A percentile compares a stretch with the other conserved stretches of the same genome.
These are phyloP conservation scores for Scomber scombrus DNA, from an alignment of 2,113 vertebrate species.

Conservation along the genomic window DNA sequence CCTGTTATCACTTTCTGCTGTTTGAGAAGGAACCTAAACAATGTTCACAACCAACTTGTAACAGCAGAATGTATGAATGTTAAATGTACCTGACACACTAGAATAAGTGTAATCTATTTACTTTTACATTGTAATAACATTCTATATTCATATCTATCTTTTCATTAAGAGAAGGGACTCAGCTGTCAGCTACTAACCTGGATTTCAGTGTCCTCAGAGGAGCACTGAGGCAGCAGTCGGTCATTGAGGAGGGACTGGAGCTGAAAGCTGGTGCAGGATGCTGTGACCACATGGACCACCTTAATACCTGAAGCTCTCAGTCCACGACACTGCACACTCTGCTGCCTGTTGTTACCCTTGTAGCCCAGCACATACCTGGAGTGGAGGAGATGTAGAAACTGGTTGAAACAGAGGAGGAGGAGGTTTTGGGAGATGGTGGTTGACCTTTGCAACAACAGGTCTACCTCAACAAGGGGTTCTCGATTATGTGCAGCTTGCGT, in stretches of 20 bases:
- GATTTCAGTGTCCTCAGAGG: conserved; percentile 86
- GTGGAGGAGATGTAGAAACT: neutral
- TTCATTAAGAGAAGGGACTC: neutral
- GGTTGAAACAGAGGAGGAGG: neutral
- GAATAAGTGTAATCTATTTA: too few species aligned
- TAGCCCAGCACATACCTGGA: conserved; percentile 93
- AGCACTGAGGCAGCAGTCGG: conserved; percentile 85
- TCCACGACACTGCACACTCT: conserved; percentile 86
- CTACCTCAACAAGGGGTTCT: conserved; percentile 89
- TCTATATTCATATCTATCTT: neutral
- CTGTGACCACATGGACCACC: conserved; percentile 90
- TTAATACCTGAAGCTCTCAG: conserved; percentile 79
- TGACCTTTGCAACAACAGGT: neutral
- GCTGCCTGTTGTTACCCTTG: conserved; percentile 87
- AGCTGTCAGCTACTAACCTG: conserved; percentile 83
- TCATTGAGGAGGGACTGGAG: conserved; percentile 89
- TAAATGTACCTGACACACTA: too few species aligned
- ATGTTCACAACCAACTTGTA: too few species aligned
- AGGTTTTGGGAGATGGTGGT: neutral
- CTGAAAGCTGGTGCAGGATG: conserved; percentile 80
- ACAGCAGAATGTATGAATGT: too few species aligned
- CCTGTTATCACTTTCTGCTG: too few species aligned
- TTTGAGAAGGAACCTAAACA: too few species aligned
- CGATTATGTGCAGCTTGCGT: conserved; percentile 93
- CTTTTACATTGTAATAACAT: too few species aligned